These are phyloP conservation scores for Peromyscus melanophrys DNA, from an alignment of 2,797 vertebrate genomes.

Conservation along the genomic window DNA sequence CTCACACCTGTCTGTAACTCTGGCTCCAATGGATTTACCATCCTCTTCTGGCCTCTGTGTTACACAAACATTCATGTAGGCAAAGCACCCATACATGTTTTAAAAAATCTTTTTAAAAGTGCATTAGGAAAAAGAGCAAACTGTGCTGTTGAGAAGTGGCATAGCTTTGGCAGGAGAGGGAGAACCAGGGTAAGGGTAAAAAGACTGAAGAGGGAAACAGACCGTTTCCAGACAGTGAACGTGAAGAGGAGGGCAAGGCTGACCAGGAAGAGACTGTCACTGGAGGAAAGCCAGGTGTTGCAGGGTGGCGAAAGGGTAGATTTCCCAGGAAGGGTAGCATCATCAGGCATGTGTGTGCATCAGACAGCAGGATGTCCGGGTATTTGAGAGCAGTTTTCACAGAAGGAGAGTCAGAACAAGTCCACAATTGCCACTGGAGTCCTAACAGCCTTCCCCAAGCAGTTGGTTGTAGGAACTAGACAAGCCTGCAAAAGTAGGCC, in stretches of 20 bases:
- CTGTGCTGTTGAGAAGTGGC: background rate
- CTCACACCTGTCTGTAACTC: background rate
- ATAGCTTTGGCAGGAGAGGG: background rate
- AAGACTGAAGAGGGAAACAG: background rate
- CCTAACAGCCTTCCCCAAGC: background rate
- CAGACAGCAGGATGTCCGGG: background rate
- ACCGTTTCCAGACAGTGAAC: background rate
- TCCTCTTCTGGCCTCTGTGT: background rate
- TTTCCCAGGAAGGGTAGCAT: background rate
- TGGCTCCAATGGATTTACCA: background rate
- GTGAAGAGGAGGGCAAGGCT: background rate
- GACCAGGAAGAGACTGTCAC: background rate
- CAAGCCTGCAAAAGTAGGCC: background rate
- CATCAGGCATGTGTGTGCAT: background rate
- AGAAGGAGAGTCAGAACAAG: conserved; percentile 2
- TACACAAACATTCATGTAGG: background rate
- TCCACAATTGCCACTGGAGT: background rate
- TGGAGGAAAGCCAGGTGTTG: background rate
- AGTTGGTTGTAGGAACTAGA: background rate
- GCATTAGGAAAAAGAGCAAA: background rate
- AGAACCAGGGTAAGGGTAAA: background rate
- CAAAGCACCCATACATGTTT: background rate
- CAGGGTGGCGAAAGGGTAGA: background rate
- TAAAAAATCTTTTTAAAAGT: background rate
- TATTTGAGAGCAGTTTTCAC: background rate